Evolutionary conservation across 2,888 invertebrate species (phyloP).

Genomic region (Scaptomyza parva): DNA sequence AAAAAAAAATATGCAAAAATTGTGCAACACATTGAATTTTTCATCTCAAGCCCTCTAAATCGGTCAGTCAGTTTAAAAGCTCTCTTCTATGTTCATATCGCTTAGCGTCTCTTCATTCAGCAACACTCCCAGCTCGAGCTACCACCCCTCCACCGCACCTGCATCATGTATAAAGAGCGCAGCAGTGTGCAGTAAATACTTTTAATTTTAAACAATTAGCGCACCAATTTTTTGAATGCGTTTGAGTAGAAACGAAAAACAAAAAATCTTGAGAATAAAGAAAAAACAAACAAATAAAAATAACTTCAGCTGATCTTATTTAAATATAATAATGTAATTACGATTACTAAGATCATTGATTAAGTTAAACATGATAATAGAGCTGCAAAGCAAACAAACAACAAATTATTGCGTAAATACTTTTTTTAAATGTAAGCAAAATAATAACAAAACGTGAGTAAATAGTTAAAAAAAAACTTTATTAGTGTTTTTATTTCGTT

Average conservation of each 20-base stretch:
- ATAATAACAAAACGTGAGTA: conserved; percentile 65
- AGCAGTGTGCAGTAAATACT: conserved; percentile 62
- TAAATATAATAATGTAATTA: conserved; percentile 72
- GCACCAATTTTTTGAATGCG: conserved; percentile 63
- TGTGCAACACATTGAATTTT: conserved; percentile 48
- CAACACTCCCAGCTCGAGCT: conserved; percentile 21
- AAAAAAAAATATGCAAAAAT: conserved; percentile 48
- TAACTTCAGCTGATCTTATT: conserved; percentile 75
- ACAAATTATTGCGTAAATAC: conserved; percentile 67
- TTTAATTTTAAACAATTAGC: conserved; percentile 67
- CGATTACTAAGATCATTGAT: conserved; percentile 76
- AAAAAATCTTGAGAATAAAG: conserved; percentile 40
- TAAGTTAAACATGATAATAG: conserved; percentile 68
- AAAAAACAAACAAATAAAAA: conserved; percentile 32
- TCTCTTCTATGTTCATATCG: conserved; percentile 38
- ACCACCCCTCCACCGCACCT: conserved; percentile 24
- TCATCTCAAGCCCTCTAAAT: neutral
- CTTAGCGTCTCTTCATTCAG: conserved; percentile 43
- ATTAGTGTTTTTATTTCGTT: conserved; percentile 43
- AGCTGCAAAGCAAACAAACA: conserved; percentile 60
- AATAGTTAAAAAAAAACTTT: conserved; percentile 59
- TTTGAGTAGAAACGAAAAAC: conserved; percentile 54
- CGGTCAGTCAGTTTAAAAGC: conserved; percentile 5
- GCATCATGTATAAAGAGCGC: conserved; percentile 71
- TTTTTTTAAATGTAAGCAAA: conserved; percentile 75